These are phyloP conservation scores for Oceanodroma leucorhoa DNA, from an alignment of 2,797 vertebrate species.

Conservation along the genomic window DNA sequence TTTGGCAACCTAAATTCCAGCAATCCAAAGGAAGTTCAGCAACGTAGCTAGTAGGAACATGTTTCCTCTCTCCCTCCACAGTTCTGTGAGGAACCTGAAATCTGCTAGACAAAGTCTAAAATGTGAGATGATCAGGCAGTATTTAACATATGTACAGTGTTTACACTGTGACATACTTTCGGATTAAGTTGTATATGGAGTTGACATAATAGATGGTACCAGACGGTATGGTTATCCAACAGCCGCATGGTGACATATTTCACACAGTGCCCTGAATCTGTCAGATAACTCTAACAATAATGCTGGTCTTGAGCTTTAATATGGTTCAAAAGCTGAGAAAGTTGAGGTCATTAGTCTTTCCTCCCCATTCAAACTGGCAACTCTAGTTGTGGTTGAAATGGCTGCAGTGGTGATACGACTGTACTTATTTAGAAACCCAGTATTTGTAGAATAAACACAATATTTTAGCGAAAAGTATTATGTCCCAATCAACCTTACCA, in stretches of 20 bases:
- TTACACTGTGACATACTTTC: background rate
- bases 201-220: background rate
- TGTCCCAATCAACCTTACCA: background rate
- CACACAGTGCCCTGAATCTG: background rate
- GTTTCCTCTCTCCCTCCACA: fast-evolving
- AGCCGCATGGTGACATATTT: background rate
- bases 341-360: background rate
- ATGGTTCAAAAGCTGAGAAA: background rate
- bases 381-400: background rate
- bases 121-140: background rate
- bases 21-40: background rate
- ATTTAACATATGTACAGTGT: background rate
- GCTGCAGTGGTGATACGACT: background rate
- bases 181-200: background rate
- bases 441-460: background rate
- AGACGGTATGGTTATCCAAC: background rate
- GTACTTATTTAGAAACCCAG: background rate
- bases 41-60: fast-evolving
- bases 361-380: background rate
- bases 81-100: background rate
- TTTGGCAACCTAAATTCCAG: background rate
- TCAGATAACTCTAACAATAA: background rate
- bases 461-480: background rate
- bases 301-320: background rate
- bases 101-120: background rate